Conservation (phyloP, 1,140 invertebrate species). For the Aphelinus atriplicis region DNA sequence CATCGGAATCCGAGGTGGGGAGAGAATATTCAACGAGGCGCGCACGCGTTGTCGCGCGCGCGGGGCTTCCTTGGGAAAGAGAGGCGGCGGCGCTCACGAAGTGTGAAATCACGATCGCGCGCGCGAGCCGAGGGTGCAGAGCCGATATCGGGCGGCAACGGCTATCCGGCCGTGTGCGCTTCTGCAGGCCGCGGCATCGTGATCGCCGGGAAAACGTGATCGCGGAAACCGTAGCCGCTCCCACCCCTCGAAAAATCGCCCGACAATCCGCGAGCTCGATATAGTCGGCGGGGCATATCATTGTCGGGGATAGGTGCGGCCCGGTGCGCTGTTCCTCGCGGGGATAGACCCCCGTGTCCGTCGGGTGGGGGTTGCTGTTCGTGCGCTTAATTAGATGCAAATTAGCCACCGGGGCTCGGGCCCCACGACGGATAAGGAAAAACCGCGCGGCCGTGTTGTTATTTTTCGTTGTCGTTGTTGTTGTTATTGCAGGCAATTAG, state of each 20-base stretch:
- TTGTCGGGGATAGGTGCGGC: not conserved
- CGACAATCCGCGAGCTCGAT: not conserved
- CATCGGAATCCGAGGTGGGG: no score
- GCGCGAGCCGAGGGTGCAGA: not conserved
- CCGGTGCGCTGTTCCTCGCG: no score
- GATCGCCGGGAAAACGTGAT: constrained; percentile 35
- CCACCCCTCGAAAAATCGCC: not conserved
- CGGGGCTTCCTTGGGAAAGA: not conserved
- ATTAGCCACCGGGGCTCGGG: no score
- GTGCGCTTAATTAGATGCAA: no score
- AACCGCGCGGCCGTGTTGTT: no score
- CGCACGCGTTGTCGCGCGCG: not conserved
- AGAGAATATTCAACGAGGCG: constrained; percentile 13
- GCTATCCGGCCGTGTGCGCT: constrained; percentile 16
- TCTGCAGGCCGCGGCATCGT: constrained; percentile 24
- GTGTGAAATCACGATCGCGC: constrained; percentile 38
- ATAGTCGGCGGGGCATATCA: not conserved
- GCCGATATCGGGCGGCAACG: not conserved
- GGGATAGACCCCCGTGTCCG: no score
- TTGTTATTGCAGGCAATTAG: no score
- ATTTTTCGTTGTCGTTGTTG: no score
- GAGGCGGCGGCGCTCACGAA: constrained; percentile 24
- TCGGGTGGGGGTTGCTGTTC: no score
- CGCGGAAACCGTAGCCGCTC: constrained; percentile 26
- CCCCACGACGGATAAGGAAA: no score